phyloP scores from a whole-genome alignment of 2,888 invertebrate species.

The Trichopria drosophilae region DNA sequence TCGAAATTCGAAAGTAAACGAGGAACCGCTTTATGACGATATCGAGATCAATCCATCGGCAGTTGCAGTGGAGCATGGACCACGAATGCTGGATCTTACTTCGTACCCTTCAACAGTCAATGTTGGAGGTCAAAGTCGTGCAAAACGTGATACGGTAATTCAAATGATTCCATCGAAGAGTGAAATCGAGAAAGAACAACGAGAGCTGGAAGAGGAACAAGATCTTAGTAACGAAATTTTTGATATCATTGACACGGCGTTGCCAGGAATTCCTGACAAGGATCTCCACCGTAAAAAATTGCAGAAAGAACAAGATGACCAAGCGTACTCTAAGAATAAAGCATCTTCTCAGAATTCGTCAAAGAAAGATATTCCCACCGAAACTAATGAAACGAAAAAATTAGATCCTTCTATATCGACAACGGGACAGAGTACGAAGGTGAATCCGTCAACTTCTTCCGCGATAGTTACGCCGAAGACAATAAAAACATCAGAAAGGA shows the following conservation, averaged over 20 bases:
- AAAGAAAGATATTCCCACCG: constrained; percentile 9
- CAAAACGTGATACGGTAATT: too few relatives aligned
- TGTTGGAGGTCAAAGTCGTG: constrained; percentile 24
- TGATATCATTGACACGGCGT: constrained; percentile 52
- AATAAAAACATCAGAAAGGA: background rate
- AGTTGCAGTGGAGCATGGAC: constrained; percentile 58
- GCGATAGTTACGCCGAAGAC: background rate
- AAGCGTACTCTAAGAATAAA: constrained; percentile 23
- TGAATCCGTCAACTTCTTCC: background rate
- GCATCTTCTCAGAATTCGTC: constrained; percentile 14
- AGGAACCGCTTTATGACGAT: constrained; percentile 43
- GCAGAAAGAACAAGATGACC: constrained; percentile 26
- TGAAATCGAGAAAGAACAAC: constrained; percentile 42
- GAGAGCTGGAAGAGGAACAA: constrained; percentile 47
- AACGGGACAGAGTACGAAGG: background rate
- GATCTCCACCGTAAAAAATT: constrained; percentile 25
- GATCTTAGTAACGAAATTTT: constrained; percentile 54
- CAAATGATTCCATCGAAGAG: constrained; percentile 52
- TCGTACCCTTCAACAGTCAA: background rate
- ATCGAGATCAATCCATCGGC: constrained; percentile 50
- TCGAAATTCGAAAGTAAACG: constrained; percentile 14
- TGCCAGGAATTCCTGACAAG: constrained; percentile 43
- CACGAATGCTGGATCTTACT: constrained; percentile 48
- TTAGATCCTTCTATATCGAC: background rate
- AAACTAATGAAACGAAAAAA: background rate